phyloP scores from a whole-genome alignment of 2,113 vertebrate species.

The Tupaia tana region DNA sequence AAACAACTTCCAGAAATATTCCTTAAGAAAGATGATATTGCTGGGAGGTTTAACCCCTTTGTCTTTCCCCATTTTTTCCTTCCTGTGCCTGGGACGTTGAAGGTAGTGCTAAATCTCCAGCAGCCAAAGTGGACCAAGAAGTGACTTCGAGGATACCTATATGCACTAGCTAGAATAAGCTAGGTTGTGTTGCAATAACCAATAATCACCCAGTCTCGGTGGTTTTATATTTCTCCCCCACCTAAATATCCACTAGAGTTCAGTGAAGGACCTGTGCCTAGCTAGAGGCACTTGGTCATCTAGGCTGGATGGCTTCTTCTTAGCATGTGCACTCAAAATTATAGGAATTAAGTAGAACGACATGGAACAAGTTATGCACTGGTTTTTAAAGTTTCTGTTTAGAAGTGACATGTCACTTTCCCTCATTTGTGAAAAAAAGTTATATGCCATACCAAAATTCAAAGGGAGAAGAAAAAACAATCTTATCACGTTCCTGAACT shows the following conservation, averaged over 20 bases:
- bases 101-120: neutral
- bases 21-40: neutral
- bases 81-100: neutral
- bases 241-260: neutral
- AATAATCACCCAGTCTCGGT: neutral
- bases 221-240: neutral
- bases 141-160: neutral
- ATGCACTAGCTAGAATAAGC: neutral
- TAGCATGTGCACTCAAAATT: neutral
- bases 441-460: neutral
- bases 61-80: neutral
- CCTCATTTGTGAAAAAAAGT: constrained; percentile 4
- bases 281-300: neutral
- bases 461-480: neutral
- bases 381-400: neutral
- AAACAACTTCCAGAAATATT: neutral
- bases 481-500: neutral
- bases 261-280: neutral
- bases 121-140: neutral
- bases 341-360: neutral
- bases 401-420: neutral
- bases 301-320: neutral
- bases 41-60: neutral
- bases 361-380: neutral
- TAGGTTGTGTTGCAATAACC: neutral